Base-by-base conservation (phyloP, 2,888 invertebrate species). In the Eutolmus rufibarbis region DNA sequence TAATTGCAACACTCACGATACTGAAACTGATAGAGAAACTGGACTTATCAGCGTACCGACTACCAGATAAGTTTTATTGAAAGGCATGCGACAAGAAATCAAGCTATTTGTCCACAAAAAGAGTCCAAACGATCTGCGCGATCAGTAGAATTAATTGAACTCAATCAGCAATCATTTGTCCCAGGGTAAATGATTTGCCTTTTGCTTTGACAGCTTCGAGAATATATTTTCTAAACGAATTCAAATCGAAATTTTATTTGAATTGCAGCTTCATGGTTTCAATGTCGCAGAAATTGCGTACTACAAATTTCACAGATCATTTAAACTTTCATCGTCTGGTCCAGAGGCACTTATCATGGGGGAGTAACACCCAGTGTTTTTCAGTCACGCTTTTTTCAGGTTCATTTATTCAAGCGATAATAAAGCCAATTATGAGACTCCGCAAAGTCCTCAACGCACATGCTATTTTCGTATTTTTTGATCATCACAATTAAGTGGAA, bases 161-260 rank as follows among this genome's bases (percentile, higher is more conserved):
- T 43, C 88, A 88, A 88, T 87, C 87, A 85, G 66, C 43, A 66
- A 16, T 78, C 87, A 87, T 85, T 46, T 88, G 88, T 43, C 51
- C 28, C 37, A 66, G 86, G 66, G 66, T 82, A 88, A 88, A 87
- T 88, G 85, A 88, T 88, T 88, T 88, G 88, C 84, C 88, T 84
- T 88, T 78, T 77, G 5, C 23, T 79, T 40, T 77, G 86, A 77
- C 37, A 57, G 34, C 31, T 43, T 56, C 34, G 82, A 34, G 66
- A 40, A 85, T 46, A 43, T 74, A 74, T 85, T 85, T 74, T 23
- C 51, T 46, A 23, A 85, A 74, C 37, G 74, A 85, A 85, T 57
- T 28, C 31, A 40, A 78, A 86, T 57, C 74, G 86, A 51, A 57
- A 43, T 74, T 86, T 86, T 86, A 51, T 86, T 51, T 86, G 28